phyloP scores from a whole-genome alignment of 2,113 vertebrate genomes.

The Phylloscopus whistleri region DNA sequence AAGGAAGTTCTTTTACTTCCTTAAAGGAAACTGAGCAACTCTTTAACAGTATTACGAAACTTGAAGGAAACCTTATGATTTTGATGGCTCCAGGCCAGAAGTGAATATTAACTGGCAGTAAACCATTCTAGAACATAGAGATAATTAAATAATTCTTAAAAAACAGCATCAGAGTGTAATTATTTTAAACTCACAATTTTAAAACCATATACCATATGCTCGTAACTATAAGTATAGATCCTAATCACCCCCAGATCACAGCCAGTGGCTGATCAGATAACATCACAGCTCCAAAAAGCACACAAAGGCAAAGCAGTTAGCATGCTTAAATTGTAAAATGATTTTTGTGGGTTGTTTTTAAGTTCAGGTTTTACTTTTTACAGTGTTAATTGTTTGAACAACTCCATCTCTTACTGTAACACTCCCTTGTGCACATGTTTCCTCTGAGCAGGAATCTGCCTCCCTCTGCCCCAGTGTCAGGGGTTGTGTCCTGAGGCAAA shows the following conservation, averaged over 20 bases:
- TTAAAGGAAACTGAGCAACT: slow-evolving; percentile 22
- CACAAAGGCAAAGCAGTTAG: background rate
- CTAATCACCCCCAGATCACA: background rate
- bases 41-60: background rate
- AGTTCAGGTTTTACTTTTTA: background rate
- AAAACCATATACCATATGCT: background rate
- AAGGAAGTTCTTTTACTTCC: slow-evolving; percentile 46
- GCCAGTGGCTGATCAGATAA: background rate
- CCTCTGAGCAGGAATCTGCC: background rate
- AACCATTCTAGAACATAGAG: background rate
- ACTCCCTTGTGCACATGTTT: background rate
- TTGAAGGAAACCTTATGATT: slow-evolving; percentile 25
- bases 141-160: background rate
- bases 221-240: background rate
- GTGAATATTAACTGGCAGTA: background rate
- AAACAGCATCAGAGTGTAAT: background rate
- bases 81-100: slow-evolving; percentile 26
- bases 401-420: background rate
- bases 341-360: background rate
- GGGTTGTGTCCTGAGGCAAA: background rate
- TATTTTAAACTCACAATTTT: background rate
- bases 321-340: rapidly evolving
- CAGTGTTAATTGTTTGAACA: background rate
- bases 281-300: background rate
- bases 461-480: background rate